phyloP scores from a whole-genome alignment of 2,113 vertebrate genomes.

The Gadus chalcogrammus region DNA sequence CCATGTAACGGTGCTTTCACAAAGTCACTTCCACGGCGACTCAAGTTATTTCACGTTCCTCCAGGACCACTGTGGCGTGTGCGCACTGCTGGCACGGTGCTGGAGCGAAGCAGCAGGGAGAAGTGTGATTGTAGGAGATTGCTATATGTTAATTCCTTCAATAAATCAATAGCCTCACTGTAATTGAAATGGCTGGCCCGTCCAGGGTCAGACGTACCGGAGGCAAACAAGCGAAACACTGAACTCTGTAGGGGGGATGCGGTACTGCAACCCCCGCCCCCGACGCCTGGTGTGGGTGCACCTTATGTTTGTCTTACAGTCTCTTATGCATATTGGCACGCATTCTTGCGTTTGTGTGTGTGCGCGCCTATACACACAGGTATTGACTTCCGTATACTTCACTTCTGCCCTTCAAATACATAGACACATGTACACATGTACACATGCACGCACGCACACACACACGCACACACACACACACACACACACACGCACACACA shows the following conservation, averaged over 20 bases:
- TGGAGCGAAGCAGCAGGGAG: slow-evolving; percentile 41
- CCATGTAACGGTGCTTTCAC: slow-evolving; percentile 14
- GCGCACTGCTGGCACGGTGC: slow-evolving; percentile 36
- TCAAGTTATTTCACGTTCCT: slow-evolving; percentile 36
- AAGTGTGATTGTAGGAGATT: slow-evolving; percentile 55
- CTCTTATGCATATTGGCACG: neutral
- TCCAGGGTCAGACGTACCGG: slow-evolving; percentile 23
- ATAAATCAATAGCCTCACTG: slow-evolving; percentile 67
- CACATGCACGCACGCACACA: too few species aligned
- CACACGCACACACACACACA: neutral
- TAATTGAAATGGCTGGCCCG: slow-evolving; percentile 60
- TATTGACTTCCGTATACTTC: too few species aligned
- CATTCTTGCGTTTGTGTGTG: too few species aligned
- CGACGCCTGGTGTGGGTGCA: neutral
- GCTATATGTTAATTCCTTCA: slow-evolving; percentile 68
- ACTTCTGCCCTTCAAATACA: neutral
- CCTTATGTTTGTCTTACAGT: neutral
- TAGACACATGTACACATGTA: neutral
- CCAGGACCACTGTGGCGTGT: neutral
- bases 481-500: neutral
- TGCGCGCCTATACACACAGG: neutral
- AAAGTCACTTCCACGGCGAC: slow-evolving; percentile 7
- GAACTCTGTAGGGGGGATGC: slow-evolving; percentile 61
- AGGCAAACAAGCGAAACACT: slow-evolving; percentile 59
- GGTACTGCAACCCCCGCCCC: slow-evolving; percentile 39